Evolutionary conservation across 2,113 vertebrate genomes (phyloP), one percentile per base, ranked within the genome.

Genomic region (Pantherophis guttatus): DNA sequence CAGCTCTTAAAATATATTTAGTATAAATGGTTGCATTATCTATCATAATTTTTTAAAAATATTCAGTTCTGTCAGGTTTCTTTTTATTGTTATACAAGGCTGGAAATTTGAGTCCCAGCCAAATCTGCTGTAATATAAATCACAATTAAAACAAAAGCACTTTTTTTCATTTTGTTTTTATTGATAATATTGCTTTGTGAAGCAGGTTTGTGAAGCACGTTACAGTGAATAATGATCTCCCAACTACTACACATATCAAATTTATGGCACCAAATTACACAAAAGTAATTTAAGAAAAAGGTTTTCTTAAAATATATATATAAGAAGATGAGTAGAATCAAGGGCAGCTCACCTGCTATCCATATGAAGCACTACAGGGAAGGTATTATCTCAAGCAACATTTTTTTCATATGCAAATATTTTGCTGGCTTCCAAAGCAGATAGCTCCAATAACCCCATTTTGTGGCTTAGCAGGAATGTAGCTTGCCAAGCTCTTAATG

Each of bases 401-500:
- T 53, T 88, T 81, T 89, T 53, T 75, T 75, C 88, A 89, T 57
- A 81, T 39, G 59, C 33, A 54, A 87, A 92, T 92, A 81, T 91
- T 92, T 92, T 88, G 89, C n/a, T 89, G 55, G 23, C 5, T 91
- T 8, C 54, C 57, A 86, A 91, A 86, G 75, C 91, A 87, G 55
- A 91, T 91, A 89, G 53, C 33, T 92, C 53, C 62, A 55, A 57
- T 92, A 89, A 88, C 87, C 7, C 87, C 24, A 75, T 55, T 89
- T 88, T 92, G 87, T 92, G 39, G 87, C 87, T 81, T 65, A 48
- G 53, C 53, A 75, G n/a, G 52, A 88, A 89, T 57, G 39, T 89
- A 75, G 87, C 53, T 89, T 92, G 92, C 87, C 92, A 92, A 92
- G 52, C 53, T 65, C 62, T 89, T 89, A 92, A 92, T 89, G 87